Percentiles rank a stretch among this genome's conserved stretches.
Conservation (phyloP, 2,797 vertebrate genomes). For the Micromesistius poutassou region DNA sequence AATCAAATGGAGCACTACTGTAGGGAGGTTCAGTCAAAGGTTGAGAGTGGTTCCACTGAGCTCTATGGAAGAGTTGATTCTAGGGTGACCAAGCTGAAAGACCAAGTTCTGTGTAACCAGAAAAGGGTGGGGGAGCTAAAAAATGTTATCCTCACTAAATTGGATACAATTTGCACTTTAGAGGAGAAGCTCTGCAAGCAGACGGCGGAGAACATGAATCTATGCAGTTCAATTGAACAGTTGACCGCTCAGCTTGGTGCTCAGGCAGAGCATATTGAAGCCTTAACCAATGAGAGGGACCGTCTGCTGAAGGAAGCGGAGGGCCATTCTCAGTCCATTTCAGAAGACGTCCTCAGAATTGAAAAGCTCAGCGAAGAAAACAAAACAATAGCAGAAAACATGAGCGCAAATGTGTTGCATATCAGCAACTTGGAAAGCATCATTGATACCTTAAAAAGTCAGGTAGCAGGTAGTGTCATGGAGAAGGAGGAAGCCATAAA, state of each 20-base stretch:
- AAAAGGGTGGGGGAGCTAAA: slow-evolving; percentile 67
- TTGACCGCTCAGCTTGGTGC: slow-evolving; percentile 77
- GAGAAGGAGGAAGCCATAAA: slow-evolving; percentile 86
- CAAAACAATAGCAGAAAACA: slow-evolving; percentile 73
- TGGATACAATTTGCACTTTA: slow-evolving; percentile 73
- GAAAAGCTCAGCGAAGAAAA: slow-evolving; percentile 82
- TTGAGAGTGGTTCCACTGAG: slow-evolving; percentile 73
- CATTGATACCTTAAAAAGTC: slow-evolving; percentile 76
- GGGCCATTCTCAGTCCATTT: slow-evolving; percentile 72
- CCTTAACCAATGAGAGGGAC: slow-evolving; percentile 83
- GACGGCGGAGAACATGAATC: slow-evolving; percentile 71
- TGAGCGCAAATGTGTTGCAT: slow-evolving; percentile 76
- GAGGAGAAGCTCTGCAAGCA: slow-evolving; percentile 77
- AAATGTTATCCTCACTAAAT: slow-evolving; percentile 71
- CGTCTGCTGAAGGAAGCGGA: slow-evolving; percentile 71
- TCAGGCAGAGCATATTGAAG: slow-evolving; percentile 76
- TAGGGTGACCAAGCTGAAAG: slow-evolving; percentile 66
- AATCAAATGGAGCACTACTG: slow-evolving; percentile 71
- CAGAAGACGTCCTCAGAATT: slow-evolving; percentile 81
- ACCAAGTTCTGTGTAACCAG: slow-evolving; percentile 74
- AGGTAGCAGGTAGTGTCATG: slow-evolving; percentile 73
- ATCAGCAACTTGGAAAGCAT: slow-evolving; percentile 73
- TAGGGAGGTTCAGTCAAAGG: slow-evolving; percentile 69
- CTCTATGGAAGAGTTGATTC: slow-evolving; percentile 72
- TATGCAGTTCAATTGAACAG: slow-evolving; percentile 78